Evolutionary conservation across 2,888 invertebrate genomes (phyloP), one percentile per base, ranked within the genome.

Genomic region (Napeogenes inachia): DNA sequence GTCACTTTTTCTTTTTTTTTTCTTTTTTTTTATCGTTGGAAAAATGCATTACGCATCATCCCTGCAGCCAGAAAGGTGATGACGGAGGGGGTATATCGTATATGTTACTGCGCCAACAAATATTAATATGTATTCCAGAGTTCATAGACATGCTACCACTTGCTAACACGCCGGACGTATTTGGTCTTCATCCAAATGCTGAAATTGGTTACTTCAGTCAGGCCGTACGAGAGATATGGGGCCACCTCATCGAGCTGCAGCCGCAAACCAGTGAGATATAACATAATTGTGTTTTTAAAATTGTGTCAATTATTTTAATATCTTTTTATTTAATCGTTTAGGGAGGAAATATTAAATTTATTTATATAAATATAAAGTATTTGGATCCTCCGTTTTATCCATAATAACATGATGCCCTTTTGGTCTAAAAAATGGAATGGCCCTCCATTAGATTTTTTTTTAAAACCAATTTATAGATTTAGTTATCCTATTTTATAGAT

Each of bases 141-240:
- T 93, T 92, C 77, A 95, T 98, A 74, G 97, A 98, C 77, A 91
- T 92, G 56, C 87, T 98, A 50, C 97, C 98, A 0, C 82, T 97
- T 64, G 93, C 94, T 30, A 97, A 97, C 82, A 94, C 95, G 12
- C 98, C 98, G 2, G 96, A 96, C 80, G 97, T 98, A 61, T 97
- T 98, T 87, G 98, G 98, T 8, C 87, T 98, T 57, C 97, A 98
- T 87, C 94, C 97, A n/a, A 98, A 98, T 88, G 97, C 97, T 0
- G 98, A 98, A 92, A 98, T 98, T 77, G 97, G 97, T 6, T 98
- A 97, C 87, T 97, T 97, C 84, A 97, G 97, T 60, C 94, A 95
- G 80, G 95, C 97, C 0, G 95, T 96, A 10, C 94, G 95, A 71
- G 94, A 94, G 78, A 96, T 98, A 92, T 98, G 97, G 97, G 87